phyloP scores from a whole-genome alignment of 2,888 invertebrate species.

The Brachynemurus nebulosus region DNA sequence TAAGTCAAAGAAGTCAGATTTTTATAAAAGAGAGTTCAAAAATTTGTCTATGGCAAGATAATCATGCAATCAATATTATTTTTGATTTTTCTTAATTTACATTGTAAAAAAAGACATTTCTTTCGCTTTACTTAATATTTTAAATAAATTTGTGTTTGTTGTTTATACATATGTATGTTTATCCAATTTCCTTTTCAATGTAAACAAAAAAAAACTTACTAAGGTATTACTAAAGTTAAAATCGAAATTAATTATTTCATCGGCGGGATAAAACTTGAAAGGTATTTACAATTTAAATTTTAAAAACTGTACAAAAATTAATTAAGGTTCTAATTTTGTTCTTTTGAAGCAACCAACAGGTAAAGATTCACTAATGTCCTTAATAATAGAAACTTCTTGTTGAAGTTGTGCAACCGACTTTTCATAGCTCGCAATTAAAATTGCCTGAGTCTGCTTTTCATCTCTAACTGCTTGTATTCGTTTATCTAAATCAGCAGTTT shows the following conservation, averaged over 20 bases:
- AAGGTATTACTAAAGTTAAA: too few species aligned
- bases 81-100: too few species aligned
- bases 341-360: slow-evolving; percentile 71
- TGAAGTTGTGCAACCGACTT: slow-evolving; percentile 56
- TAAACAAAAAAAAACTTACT: too few species aligned
- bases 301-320: neutral
- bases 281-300: neutral
- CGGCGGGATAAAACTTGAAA: slow-evolving; percentile 3
- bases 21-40: too few species aligned
- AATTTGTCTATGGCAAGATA: too few species aligned
- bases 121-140: too few species aligned
- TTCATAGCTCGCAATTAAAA: slow-evolving; percentile 67
- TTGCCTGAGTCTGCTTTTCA: slow-evolving; percentile 37
- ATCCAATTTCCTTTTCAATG: neutral
- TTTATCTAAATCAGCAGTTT: slow-evolving; percentile 57
- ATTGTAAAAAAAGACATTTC: too few species aligned
- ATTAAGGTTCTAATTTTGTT: slow-evolving; percentile 56
- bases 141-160: neutral
- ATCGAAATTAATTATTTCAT: too few species aligned
- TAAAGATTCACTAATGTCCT: slow-evolving; percentile 63
- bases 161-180: neutral
- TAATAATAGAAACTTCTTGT: slow-evolving; percentile 69
- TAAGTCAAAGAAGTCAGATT: too few species aligned
- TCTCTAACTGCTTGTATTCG: slow-evolving; percentile 59
- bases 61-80: too few species aligned